A percentile compares a stretch with the other conserved stretches of the same genome.
Evolutionary conservation across 2,113 vertebrate species (phyloP).

Genomic region (Riparia riparia): DNA sequence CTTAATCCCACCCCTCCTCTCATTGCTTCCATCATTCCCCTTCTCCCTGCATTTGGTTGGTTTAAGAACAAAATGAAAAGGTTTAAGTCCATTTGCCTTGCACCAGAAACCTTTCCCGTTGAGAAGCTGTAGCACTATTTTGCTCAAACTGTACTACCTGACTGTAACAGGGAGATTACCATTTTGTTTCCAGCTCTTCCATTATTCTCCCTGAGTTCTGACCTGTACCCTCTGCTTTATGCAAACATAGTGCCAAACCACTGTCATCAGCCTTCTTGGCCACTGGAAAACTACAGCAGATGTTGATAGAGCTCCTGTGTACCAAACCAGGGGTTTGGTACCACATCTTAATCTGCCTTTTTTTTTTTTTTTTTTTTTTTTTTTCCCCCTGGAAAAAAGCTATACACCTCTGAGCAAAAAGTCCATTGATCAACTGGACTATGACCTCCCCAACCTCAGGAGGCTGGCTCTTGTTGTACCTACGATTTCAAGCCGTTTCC

Average conservation of each 20-base stretch:
- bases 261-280: neutral
- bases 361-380: neutral
- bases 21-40: neutral
- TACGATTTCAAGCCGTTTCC: slow-evolving; percentile 99
- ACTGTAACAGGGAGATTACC: neutral
- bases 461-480: slow-evolving; percentile 67
- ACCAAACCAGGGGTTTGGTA: neutral
- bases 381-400: neutral
- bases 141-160: neutral
- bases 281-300: neutral
- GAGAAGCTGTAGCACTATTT: neutral
- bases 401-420: neutral
- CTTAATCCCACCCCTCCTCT: neutral
- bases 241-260: neutral
- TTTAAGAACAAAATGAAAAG: neutral
- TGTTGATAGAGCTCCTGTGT: neutral
- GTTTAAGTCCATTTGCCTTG: neutral
- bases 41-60: neutral
- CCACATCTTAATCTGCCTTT: neutral
- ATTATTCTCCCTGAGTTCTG: neutral
- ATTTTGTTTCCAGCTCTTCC: neutral
- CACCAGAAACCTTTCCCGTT: neutral
- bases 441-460: neutral
- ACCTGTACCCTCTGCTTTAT: neutral
- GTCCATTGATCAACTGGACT: neutral